A percentile compares a stretch with the other conserved stretches of the same genome.
Conservation (phyloP, 2,113 vertebrate species). For the Albula goreensis region DNA sequence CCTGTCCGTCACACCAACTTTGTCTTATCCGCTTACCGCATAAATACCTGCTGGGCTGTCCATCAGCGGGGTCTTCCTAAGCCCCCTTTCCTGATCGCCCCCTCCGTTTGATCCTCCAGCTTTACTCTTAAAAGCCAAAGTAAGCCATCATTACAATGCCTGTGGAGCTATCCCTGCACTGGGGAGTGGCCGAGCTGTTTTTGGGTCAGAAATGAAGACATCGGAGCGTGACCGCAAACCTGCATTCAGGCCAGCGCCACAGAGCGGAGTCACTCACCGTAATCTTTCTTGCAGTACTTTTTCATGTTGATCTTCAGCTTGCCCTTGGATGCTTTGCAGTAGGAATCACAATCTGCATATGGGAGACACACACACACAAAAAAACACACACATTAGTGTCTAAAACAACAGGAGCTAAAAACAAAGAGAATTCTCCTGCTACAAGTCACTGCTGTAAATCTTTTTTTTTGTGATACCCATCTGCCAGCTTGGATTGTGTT, state of each 20-base stretch:
- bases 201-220: constrained; percentile 42
- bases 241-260: constrained; percentile 21
- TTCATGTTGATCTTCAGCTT: constrained; percentile 99
- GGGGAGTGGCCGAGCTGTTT: constrained; percentile 25
- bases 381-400: constrained; percentile 27
- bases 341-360: constrained; percentile 88
- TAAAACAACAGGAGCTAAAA: constrained; percentile 64
- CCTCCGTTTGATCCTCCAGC: constrained; percentile 48
- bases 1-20: constrained; percentile 35
- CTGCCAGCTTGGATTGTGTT: constrained; percentile 58
- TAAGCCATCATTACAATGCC: constrained; percentile 43
- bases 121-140: constrained; percentile 46
- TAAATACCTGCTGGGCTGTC: constrained; percentile 39
- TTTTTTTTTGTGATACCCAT: constrained; percentile 65
- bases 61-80: constrained; percentile 35
- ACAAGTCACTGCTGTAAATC: constrained; percentile 48
- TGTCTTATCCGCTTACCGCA: constrained; percentile 42
- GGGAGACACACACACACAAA: background rate
- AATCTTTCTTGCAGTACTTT: constrained; percentile 99
- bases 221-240: constrained; percentile 44
- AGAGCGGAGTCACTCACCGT: constrained; percentile 78
- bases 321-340: constrained; percentile 96
- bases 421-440: constrained; percentile 45
- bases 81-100: constrained; percentile 17
- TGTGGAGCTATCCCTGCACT: constrained; percentile 11